phyloP scores from a whole-genome alignment of 2,888 invertebrate genomes.

The Chalcis sispes region DNA sequence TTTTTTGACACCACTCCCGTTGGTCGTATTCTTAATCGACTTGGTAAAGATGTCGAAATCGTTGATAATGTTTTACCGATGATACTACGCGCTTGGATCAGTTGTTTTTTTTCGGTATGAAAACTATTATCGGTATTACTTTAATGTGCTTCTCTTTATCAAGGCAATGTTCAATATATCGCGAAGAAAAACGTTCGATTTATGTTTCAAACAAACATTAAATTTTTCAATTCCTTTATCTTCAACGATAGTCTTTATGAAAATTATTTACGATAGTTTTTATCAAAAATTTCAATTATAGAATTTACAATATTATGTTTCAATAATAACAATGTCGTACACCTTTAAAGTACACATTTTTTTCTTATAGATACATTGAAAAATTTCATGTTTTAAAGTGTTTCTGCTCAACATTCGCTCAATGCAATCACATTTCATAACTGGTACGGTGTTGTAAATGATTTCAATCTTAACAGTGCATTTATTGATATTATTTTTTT shows the following conservation, averaged over 20 bases:
- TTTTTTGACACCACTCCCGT: constrained; percentile 85
- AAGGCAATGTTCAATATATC: background rate
- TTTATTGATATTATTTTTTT: too few relatives aligned
- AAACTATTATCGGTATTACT: too few relatives aligned
- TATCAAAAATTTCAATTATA: too few relatives aligned
- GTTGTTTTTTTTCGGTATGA: constrained; percentile 61
- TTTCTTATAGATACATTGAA: too few relatives aligned
- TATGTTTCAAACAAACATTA: background rate
- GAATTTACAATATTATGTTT: too few relatives aligned
- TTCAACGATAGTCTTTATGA: background rate
- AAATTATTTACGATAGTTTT: background rate
- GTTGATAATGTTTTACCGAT: constrained; percentile 81
- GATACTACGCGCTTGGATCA: constrained; percentile 76
- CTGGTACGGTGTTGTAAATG: too few relatives aligned
- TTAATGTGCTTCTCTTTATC: constrained; percentile 23
- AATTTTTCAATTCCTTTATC: constrained; percentile 1
- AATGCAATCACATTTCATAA: too few relatives aligned
- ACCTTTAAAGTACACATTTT: too few relatives aligned
- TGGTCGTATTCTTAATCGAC: constrained; percentile 83
- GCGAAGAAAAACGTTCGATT: background rate
- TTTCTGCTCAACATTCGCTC: too few relatives aligned
- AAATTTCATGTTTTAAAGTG: too few relatives aligned
- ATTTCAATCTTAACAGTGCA: too few relatives aligned
- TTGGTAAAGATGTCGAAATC: constrained; percentile 83
- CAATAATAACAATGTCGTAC: too few relatives aligned